A percentile compares a stretch with the other conserved stretches of the same genome.
These are phyloP conservation scores for Drosophila conformis DNA, from an alignment of 2,888 invertebrate genomes.

Conservation along the genomic window DNA sequence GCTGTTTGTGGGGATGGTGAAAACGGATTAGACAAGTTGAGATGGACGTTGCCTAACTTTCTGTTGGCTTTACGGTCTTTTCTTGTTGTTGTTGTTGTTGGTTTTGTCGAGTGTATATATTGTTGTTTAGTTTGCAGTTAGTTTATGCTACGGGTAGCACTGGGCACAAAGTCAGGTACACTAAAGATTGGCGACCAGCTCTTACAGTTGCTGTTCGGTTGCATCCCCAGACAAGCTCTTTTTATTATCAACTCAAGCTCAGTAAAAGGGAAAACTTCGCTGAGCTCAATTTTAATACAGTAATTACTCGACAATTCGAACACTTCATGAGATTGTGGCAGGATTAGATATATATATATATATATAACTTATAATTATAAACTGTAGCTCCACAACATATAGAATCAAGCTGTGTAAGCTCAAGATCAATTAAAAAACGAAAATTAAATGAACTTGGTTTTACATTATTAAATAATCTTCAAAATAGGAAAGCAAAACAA, in stretches of 20 bases:
- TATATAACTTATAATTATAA: background rate
- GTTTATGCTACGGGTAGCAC: constrained; percentile 49
- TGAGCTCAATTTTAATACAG: background rate
- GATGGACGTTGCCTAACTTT: constrained; percentile 4
- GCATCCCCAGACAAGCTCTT: background rate
- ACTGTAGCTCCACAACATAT: background rate
- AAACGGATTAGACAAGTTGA: constrained; percentile 23
- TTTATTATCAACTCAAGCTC: background rate
- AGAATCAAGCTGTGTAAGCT: background rate
- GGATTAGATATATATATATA: background rate
- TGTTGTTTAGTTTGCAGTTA: constrained; percentile 58
- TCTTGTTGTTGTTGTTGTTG: constrained; percentile 41
- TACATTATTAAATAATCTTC: background rate
- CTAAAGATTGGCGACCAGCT: constrained; percentile 3
- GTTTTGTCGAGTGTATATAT: constrained; percentile 33
- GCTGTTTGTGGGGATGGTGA: constrained; percentile 85
- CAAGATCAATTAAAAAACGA: background rate
- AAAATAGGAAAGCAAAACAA: background rate
- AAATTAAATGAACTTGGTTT: background rate
- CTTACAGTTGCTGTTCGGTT: constrained; percentile 1
- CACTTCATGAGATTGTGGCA: background rate
- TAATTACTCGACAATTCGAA: background rate
- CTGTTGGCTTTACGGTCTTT: constrained; percentile 42
- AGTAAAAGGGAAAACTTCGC: background rate
- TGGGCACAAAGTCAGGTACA: constrained; percentile 40